phyloP scores from a whole-genome alignment of 2,113 vertebrate species.

The Pangasianodon hypophthalmus region DNA sequence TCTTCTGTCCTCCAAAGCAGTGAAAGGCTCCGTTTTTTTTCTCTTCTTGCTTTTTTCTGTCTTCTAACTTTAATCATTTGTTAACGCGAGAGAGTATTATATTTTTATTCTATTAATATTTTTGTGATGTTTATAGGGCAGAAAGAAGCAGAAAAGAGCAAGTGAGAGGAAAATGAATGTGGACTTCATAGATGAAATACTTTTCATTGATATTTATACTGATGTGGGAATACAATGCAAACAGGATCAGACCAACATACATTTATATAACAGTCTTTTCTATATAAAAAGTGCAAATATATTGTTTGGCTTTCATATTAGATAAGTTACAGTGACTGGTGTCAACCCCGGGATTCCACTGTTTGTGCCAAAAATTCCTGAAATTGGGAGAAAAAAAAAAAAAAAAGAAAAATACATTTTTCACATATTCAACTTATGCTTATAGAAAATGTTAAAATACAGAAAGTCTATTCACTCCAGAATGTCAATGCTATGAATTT shows the following conservation, averaged over 20 bases:
- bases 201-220: not conserved
- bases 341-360: conserved; percentile 36
- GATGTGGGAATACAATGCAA: not conserved
- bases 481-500: not conserved
- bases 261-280: not conserved
- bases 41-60: too few relatives aligned
- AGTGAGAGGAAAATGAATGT: not conserved
- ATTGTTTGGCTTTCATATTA: not conserved
- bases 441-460: not conserved
- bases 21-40: too few relatives aligned
- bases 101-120: not conserved
- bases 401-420: not conserved
- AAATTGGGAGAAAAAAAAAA: too few relatives aligned
- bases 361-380: conserved; percentile 63
- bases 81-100: not conserved
- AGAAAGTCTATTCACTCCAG: not conserved
- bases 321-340: not conserved
- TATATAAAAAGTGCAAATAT: not conserved
- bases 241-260: not conserved
- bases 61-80: not conserved
- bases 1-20: too few relatives aligned
- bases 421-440: not conserved
- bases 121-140: not conserved
- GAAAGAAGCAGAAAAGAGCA: not conserved
- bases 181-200: not conserved